Conservation (phyloP, 2,888 invertebrate species). For the Platycheirus rosarum region DNA sequence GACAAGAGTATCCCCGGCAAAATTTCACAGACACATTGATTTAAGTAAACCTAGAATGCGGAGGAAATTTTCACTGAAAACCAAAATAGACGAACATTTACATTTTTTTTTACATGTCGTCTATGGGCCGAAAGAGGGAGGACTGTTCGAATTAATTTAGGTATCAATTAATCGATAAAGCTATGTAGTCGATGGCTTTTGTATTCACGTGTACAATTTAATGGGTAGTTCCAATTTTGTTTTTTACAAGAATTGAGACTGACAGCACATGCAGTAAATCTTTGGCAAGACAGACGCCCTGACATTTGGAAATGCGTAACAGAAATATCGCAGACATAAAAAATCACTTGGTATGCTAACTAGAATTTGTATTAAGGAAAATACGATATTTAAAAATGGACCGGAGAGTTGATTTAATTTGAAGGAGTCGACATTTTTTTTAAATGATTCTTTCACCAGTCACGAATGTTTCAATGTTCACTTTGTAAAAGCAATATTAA, state of each 20-base stretch:
- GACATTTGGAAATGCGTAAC: slow-evolving; percentile 20
- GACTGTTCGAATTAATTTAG: slow-evolving; percentile 37
- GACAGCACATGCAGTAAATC: slow-evolving; percentile 27
- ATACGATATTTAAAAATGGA: too few species aligned
- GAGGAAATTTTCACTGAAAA: slow-evolving; percentile 8
- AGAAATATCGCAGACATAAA: too few species aligned
- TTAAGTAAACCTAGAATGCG: slow-evolving; percentile 35
- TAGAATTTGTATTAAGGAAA: too few species aligned
- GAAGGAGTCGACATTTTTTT: too few species aligned
- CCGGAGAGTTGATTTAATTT: too few species aligned
- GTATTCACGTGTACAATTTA: slow-evolving; percentile 32
- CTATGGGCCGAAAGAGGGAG: slow-evolving; percentile 4
- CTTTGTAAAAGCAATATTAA: too few species aligned
- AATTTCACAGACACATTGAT: slow-evolving; percentile 8
- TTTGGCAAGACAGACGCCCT: slow-evolving; percentile 18
- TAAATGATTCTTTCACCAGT: too few species aligned
- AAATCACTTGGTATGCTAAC: too few species aligned
- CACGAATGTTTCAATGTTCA: too few species aligned
- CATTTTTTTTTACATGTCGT: slow-evolving; percentile 2
- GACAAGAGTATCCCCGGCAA: slow-evolving; percentile 37
- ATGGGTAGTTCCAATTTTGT: slow-evolving; percentile 19
- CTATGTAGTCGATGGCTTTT: slow-evolving; percentile 37
- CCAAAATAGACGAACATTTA: slow-evolving; percentile 51
- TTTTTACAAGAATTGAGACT: background rate
- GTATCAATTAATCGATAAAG: slow-evolving; percentile 60